Base-by-base conservation (phyloP, 2,888 invertebrate species). In the Dioctria rufipes region DNA sequence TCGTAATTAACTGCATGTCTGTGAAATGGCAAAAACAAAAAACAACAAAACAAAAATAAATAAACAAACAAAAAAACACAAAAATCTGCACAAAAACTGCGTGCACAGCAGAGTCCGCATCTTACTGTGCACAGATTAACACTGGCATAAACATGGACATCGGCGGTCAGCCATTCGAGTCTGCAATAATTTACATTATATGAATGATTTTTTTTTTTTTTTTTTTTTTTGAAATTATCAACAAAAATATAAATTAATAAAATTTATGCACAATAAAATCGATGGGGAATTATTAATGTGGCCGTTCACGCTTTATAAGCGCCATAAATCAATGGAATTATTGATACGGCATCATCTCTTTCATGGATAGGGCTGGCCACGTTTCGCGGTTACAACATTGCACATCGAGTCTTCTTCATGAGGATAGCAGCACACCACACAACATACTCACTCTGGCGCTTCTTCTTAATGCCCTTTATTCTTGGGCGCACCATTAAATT, bases 211-310 rank as follows among this genome's bases (percentile, higher is more conserved):
- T 63, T 79, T 73, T 25, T 25, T 25, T 25, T 25, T 25, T 25
- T 25, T 25, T 25, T 25, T 25, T 25, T 80, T 80, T 58, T 46
- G 46, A 83, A 83, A 87, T 87, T 86, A 87, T 87, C 88, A 88
- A 88, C 88, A 88, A 88, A 89, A 88, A 88, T 88, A 88, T 89
- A 89, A 89, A 89, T 89, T 89, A 89, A 89, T 87, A 87, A 88
- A 88, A 89, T 89, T 88, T 89, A 89, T 89, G 88, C 88, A 88
- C 87, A 88, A 89, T 88, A 87, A 88, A 89, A 89, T 88, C 88
- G 88, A 87, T 87, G 85, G 86, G 88, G 88, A 88, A 89, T 89
- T 89, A 89, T 89, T 88, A 88, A 89, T 88, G 89, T 87, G 88
- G 86, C 87, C 88, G 88, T 89, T 89, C 89, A 89, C 89, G 89